Base-by-base conservation (phyloP, 2,797 vertebrate genomes). In the Danio kyathit region DNA sequence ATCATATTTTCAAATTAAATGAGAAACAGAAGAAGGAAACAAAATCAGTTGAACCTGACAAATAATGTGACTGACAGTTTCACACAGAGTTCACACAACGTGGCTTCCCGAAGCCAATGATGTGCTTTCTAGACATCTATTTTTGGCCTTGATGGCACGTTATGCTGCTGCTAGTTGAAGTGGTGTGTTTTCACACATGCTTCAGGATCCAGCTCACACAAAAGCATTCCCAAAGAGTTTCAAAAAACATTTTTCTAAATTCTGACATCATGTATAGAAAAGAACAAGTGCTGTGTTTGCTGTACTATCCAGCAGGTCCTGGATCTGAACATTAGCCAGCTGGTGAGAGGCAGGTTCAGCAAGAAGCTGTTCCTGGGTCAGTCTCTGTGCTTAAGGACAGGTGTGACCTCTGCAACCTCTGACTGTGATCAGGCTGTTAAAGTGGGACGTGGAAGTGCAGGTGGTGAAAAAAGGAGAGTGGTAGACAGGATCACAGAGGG, bases 321-420 rank as follows among this genome's bases (percentile, higher is more conserved):
- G 72, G 41, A 77, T 66, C 76, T 84, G 76, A 79, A 38, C 64
- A 80, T 60, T 61, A 52, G 80, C 74, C 80, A 76, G 79, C 66
- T 76, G 80, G 80, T 72, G 11, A 54, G 69, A 78, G 46, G 17
- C 72, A 14, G 76, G 21, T 76, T 77, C 66, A 73, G n/a, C 65
- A 13, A 72, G 21, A 57, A 61, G 17, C 70, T 66, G 67, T 64
- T 74, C 75, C 16, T 69, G 19, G 56, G 75, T 83, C 77, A 77
- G 43, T 21, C 7, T 44, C 66, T 51, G 65, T 79, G 75, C 10
- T 46, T 13, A 63, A 21, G 7, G 44, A 59, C 75, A 66, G 63
- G 40, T 60, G 29, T 74, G 41, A 43, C 41, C 38, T 74, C 54
- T 52, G 61, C 14, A 74, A 10, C 46, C 41, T 56, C 11, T 49